Conservation (phyloP, 2,113 vertebrate genomes). For the Leucosticte australis region DNA sequence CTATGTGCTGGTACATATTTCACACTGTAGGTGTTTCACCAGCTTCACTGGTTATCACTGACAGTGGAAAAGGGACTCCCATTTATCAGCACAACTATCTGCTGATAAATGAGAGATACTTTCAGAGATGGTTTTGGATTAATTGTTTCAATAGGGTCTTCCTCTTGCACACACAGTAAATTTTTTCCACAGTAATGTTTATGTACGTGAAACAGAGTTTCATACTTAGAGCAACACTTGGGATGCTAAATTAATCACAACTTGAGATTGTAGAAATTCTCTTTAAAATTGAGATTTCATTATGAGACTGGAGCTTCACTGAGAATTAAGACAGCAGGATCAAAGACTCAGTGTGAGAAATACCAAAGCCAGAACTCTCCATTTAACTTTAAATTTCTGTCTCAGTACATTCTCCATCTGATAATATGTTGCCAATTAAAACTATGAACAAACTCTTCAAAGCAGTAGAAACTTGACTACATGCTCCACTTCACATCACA, state of each 20-base stretch:
- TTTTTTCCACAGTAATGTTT: not conserved
- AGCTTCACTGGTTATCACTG: not conserved
- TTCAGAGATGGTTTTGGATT: not conserved
- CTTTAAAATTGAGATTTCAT: not conserved
- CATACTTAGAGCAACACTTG: not conserved
- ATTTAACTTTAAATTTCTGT: not conserved
- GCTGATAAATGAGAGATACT: not conserved
- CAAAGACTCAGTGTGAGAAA: not conserved
- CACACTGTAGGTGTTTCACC: not conserved
- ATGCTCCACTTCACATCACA: fast-evolving
- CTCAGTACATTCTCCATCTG: not conserved
- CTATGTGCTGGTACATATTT: not conserved
- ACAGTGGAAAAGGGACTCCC: not conserved
- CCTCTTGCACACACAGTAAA: not conserved
- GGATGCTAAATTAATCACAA: not conserved
- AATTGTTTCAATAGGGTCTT: not conserved
- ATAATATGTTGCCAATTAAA: not conserved
- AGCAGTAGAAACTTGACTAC: not conserved
- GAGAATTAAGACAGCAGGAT: not conserved
- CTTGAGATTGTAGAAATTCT: not conserved
- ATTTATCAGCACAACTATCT: not conserved
- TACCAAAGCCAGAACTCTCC: not conserved
- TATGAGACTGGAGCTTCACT: not conserved
- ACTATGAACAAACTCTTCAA: not conserved
- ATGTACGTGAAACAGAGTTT: not conserved